phyloP scores from a whole-genome alignment of 2,888 invertebrate genomes.

The Drosophila lacicola region DNA sequence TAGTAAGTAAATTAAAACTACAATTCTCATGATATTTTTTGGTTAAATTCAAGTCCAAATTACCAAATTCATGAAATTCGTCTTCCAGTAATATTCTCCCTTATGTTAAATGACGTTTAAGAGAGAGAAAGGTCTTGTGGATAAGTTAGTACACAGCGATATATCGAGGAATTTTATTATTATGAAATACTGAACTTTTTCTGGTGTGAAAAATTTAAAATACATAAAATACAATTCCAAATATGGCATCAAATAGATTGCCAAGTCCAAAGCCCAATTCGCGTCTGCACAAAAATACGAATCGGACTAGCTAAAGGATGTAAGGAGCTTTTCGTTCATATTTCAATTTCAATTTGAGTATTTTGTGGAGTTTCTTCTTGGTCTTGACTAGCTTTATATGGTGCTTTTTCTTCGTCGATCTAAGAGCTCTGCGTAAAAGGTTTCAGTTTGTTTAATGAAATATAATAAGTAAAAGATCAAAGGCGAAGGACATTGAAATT shows the following conservation, averaged over 20 bases:
- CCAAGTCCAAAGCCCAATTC: background rate
- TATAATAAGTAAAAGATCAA: conserved; percentile 59
- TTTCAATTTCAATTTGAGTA: background rate
- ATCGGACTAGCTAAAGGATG: background rate
- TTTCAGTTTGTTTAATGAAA: conserved; percentile 25
- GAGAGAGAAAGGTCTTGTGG: too few species aligned
- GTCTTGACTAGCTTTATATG: background rate
- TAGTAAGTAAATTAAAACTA: too few species aligned
- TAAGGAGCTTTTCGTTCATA: background rate
- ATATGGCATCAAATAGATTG: background rate
- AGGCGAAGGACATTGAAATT: conserved; percentile 50
- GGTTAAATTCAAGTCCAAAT: too few species aligned
- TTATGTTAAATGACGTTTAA: too few species aligned
- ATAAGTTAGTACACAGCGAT: background rate
- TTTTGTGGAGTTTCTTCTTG: conserved; percentile 3
- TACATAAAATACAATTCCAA: background rate
- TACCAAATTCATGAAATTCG: too few species aligned
- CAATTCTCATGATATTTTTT: too few species aligned
- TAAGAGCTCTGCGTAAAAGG: conserved; percentile 62
- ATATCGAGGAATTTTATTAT: background rate
- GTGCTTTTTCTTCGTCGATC: conserved; percentile 61
- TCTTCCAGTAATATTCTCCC: too few species aligned
- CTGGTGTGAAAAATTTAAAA: background rate
- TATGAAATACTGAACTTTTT: background rate
- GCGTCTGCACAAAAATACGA: background rate